phyloP scores from a whole-genome alignment of 2,113 vertebrate species.

The Gymnorhina tibicen region DNA sequence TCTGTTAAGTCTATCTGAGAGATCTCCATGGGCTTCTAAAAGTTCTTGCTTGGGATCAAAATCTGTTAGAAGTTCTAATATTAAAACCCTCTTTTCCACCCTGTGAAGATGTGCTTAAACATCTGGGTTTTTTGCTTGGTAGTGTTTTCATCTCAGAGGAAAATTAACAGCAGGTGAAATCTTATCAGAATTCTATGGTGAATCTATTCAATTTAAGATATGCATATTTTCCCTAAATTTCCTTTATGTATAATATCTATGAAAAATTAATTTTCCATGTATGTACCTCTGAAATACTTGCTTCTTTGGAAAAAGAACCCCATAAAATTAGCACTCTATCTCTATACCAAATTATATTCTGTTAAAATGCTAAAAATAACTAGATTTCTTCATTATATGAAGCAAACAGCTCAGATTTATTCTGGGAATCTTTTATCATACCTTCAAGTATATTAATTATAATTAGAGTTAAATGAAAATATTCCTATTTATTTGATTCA shows the following conservation, averaged over 20 bases:
- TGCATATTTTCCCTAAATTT: not conserved
- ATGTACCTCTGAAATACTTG: not conserved
- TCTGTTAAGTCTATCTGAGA: not conserved
- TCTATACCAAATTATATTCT: not conserved
- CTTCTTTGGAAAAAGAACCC: not conserved
- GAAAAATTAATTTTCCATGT: slow-evolving; percentile 24
- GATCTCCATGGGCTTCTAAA: not conserved
- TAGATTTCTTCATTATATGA: not conserved
- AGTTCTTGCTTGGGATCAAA: not conserved
- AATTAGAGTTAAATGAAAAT: not conserved
- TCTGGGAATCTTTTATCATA: not conserved
- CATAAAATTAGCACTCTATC: not conserved
- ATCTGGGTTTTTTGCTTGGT: not conserved
- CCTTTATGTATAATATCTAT: not conserved
- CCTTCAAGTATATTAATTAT: not conserved
- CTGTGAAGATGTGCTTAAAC: not conserved
- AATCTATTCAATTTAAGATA: not conserved
- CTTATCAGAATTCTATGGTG: slow-evolving; percentile 1
- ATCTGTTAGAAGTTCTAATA: not conserved
- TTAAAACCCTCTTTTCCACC: not conserved
- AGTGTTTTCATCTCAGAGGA: not conserved
- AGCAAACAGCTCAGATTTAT: not conserved
- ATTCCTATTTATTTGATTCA: not conserved
- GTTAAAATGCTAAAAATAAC: not conserved
- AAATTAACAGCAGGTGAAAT: slow-evolving; percentile 14